phyloP scores from a whole-genome alignment of 2,888 invertebrate genomes.

The Linyphia triangularis region DNA sequence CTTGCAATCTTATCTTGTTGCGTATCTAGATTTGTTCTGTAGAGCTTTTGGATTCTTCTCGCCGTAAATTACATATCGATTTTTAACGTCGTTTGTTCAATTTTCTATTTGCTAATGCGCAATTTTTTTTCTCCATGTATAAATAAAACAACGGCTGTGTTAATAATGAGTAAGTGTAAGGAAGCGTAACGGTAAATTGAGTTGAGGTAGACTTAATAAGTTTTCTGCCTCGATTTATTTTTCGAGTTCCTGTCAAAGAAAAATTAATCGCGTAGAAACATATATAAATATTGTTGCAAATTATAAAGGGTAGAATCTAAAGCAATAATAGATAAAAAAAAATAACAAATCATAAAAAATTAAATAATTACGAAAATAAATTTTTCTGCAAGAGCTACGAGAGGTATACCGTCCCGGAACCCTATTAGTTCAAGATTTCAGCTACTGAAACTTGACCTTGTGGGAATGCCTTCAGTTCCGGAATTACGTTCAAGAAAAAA shows the following conservation, averaged over 20 bases:
- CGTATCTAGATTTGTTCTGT: conserved; percentile 12
- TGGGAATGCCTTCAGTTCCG: too few species aligned
- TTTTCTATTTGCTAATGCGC: conserved; percentile 8
- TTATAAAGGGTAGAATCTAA: too few species aligned
- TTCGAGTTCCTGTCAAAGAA: background rate
- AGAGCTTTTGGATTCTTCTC: background rate
- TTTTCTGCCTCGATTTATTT: background rate
- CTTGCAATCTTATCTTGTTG: background rate
- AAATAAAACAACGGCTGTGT: conserved; percentile 21
- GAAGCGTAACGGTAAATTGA: background rate
- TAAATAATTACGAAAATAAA: too few species aligned
- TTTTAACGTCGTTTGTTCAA: conserved; percentile 31
- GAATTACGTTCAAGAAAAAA: too few species aligned
- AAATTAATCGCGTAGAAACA: background rate
- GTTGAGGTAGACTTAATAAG: background rate
- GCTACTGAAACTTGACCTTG: too few species aligned
- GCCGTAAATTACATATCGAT: conserved; percentile 34
- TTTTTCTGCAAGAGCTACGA: too few species aligned
- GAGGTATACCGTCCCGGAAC: too few species aligned
- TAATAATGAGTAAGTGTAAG: conserved; percentile 12
- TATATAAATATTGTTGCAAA: background rate
- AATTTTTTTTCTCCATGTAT: conserved; percentile 15
- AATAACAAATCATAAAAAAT: too few species aligned
- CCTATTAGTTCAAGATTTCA: too few species aligned
- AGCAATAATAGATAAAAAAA: too few species aligned